Conservation (phyloP, 2,797 vertebrate species). For the Cryptoblepharus egeriae region DNA sequence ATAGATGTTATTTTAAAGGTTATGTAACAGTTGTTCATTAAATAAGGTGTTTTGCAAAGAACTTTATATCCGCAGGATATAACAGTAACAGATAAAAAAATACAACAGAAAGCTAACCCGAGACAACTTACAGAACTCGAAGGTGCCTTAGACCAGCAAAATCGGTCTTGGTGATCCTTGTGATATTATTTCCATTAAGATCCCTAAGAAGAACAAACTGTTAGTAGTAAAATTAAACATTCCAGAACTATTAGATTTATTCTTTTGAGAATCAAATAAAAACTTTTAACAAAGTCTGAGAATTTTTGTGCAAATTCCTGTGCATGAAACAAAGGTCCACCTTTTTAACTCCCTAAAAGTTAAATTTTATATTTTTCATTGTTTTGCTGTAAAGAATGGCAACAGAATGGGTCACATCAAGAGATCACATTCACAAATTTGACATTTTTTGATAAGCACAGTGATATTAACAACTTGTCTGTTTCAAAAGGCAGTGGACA, state of each 20-base stretch:
- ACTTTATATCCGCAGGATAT: neutral
- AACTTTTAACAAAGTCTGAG: neutral
- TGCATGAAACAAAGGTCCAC: neutral
- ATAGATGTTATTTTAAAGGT: neutral
- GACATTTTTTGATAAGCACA: neutral
- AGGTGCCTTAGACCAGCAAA: conserved; percentile 94
- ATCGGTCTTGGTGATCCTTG: conserved; percentile 95
- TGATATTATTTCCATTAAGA: conserved; percentile 98
- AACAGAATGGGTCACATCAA: neutral
- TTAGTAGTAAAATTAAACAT: conserved; percentile 65
- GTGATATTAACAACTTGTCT: conserved; percentile 14
- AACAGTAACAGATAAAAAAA: conserved; percentile 25
- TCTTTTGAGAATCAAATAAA: conserved; percentile 28
- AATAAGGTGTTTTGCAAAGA: neutral
- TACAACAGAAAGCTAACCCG: neutral
- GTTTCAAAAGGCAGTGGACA: neutral
- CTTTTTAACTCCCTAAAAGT: conserved; percentile 43
- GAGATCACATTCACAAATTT: neutral
- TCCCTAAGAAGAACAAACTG: conserved; percentile 83
- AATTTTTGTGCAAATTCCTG: rapidly evolving
- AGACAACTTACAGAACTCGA: conserved; percentile 92
- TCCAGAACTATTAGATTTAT: conserved; percentile 25
- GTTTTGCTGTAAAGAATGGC: conserved; percentile 11
- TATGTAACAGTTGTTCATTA: neutral
- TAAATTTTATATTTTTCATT: conserved; percentile 11